Evolutionary conservation across 2,113 vertebrate genomes (phyloP), one percentile per base, ranked within the genome.

Genomic region (Cryptoleucopteryx plumbea): DNA sequence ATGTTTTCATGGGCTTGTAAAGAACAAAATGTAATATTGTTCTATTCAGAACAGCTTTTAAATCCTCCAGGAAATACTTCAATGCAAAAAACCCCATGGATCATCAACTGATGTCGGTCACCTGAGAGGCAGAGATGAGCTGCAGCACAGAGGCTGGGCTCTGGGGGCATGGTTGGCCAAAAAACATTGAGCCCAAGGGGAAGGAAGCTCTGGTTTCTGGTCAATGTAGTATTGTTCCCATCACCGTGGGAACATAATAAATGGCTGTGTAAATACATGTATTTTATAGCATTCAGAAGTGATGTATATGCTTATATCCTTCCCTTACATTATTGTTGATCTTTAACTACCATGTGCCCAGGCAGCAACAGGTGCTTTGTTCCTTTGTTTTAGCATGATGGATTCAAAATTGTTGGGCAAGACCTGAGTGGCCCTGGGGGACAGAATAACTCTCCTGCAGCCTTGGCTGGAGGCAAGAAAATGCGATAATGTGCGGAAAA

Each of bases 241-340:
- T 96, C 82, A 50, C 95, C 9, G 23, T 95, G 92, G 96, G 96
- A 97, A 96, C 93, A 18, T 63, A 88, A 66, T 71, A 92, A 86
- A 52, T 78, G 82, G 38, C 74, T 82, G 55, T 77, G 59, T 86
- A 90, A 93, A 94, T 92, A 82, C 52, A 40, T 45, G 17, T 38
- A 73, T 86, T 95, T 88, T 86, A 58, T 27, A 89, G 90, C 79
- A 29, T 78, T 92, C 85, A 94, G 67, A 83, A 86, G 45, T 94
- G 82, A 96, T 95, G 85, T 94, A 94, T 95, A 29, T 81, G 79
- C 67, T 96, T 91, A 94, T 72, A 88, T 94, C 90, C 95, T 93
- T 95, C 72, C 88, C 85, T 58, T 9, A n/a, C 58, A 11, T 82
- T 72, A 72, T 66, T 7, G 50, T 63, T 92, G 74, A 77, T 91